Evolutionary conservation across 2,888 invertebrate species (phyloP), one percentile per base, ranked within the genome.

Genomic region (Erynnis tages): DNA sequence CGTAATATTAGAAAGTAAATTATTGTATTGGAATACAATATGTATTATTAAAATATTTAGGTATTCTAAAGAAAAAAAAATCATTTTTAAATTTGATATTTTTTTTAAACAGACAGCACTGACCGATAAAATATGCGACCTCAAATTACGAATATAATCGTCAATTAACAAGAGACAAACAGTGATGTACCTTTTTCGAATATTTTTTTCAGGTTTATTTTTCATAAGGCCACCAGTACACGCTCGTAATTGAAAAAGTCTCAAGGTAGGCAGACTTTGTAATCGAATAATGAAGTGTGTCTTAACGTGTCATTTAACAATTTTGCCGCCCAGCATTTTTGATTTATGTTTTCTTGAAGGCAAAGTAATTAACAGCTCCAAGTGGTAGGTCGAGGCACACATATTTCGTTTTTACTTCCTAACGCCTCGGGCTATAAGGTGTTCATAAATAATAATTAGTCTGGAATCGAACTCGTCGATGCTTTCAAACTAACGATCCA

Each of bases 401-500:
- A 29, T 46, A 46, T 66, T 70, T 66, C 57, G 57, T 67, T 47
- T 37, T 38, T 64, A 73, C 69, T 74, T 73, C 72, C 72, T 73
- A 63, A 44, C 49, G 67, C 73, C 77, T 49, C 54, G 44, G 68
- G 76, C 73, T 77, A 73, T 74, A 78, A 69, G 66, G 63, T 63
- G 54, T 46, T 62, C 71, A 76, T 83, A 81, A 82, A 83, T 80
- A 76, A 82, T 82, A 81, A 83, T 85, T 80, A 80, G 70, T 63
- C 70, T 60, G 69, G 78, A 76, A 70, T 78, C 72, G 71, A 80
- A 82, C 73, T 73, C 68, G 58, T 60, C 69, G 66, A 67, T 65
- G 67, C 67, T 71, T 71, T 58, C 65, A 65, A 67, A 71, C 76
- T 79, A 82, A 80, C 78, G 71, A 82, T 70, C 66, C 56, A 58